A percentile compares a stretch with the other conserved stretches of the same genome.
These are phyloP conservation scores for Julus scanicus DNA, from an alignment of 2,888 invertebrate species.

Conservation along the genomic window DNA sequence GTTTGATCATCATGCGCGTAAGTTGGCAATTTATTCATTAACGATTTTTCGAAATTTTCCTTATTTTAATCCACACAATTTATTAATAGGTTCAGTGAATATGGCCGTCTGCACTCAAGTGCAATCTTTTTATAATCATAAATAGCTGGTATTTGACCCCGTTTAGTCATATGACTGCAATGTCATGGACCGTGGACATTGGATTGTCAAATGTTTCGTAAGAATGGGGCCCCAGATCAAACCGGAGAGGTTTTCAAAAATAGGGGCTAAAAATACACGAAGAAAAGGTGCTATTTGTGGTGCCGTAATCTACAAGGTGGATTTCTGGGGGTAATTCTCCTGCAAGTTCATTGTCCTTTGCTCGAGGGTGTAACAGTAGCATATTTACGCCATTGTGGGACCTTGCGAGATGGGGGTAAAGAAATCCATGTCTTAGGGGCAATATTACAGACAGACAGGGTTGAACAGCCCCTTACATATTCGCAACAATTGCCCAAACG, in stretches of 20 bases:
- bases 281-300: slow-evolving; percentile 15
- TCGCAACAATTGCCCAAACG: slow-evolving; percentile 20
- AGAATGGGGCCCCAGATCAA: not conserved
- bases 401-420: slow-evolving; percentile 10
- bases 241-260: not conserved
- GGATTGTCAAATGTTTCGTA: not conserved
- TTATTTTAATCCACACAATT: no score
- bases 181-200: no score
- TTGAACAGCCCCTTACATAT: not conserved
- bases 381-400: slow-evolving; percentile 14
- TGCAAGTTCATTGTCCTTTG: not conserved
- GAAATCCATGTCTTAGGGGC: slow-evolving; percentile 25
- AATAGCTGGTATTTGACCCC: no score
- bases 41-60: no score
- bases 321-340: slow-evolving; percentile 30
- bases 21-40: no score
- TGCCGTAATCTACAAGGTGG: slow-evolving; percentile 1
- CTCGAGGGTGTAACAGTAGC: slow-evolving; percentile 19
- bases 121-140: no score
- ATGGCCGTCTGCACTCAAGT: no score
- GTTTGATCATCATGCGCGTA: no score
- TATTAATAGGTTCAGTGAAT: no score
- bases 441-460: slow-evolving; percentile 36
- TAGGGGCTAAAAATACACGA: slow-evolving; percentile 8
- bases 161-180: no score